Base-by-base conservation (phyloP, 2,113 vertebrate species). In the Lophochroa leadbeateri region DNA sequence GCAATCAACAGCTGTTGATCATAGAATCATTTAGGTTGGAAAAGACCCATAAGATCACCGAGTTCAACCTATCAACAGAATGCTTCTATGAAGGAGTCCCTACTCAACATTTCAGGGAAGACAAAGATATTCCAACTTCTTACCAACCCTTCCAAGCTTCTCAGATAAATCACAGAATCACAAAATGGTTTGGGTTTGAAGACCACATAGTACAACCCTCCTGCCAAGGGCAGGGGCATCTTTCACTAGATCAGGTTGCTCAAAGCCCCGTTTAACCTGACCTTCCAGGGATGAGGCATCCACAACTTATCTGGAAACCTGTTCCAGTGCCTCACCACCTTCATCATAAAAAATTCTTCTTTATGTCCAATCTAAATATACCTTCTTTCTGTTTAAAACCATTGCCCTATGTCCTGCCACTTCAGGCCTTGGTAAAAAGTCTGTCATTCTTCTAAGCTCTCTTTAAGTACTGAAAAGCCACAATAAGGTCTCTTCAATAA, bases 381-480 rank as follows among this genome's bases (percentile, higher is more conserved):
- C 7, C 4, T 14, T 50, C 2, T 33, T 78, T 35, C 0, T 21
- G 19, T 29, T 74, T 60, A 85, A 78, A 91, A 10, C 14, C 6
- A 18, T 14, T 37, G 8, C 3, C 4, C 6, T 28, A n/a, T 33
- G 10, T 25, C 50, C 25, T 47, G 31, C 50, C 41, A 27, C 23
- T 72, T 55, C 3, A 46, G 17, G 16, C 18, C 43, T 41, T 31
- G 5, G 4, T 35, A 46, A 65, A 74, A 65, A 3, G 0, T 19
- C 44, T n/a, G 7, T 5, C 35, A 28, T 44, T 64, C 47, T 64
- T n/a, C 23, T 2, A 55, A 72, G 7, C 7, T 4, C 44, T 25
- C 43, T 47, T 37, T 35, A 69, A 13, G 18, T 7, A 68, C 9
- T 2, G 0, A n/a, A 37, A 41, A 35, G 35, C 6, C 1, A 2